Conservation (phyloP, 2,888 invertebrate species). For the Tholera decimalis region DNA sequence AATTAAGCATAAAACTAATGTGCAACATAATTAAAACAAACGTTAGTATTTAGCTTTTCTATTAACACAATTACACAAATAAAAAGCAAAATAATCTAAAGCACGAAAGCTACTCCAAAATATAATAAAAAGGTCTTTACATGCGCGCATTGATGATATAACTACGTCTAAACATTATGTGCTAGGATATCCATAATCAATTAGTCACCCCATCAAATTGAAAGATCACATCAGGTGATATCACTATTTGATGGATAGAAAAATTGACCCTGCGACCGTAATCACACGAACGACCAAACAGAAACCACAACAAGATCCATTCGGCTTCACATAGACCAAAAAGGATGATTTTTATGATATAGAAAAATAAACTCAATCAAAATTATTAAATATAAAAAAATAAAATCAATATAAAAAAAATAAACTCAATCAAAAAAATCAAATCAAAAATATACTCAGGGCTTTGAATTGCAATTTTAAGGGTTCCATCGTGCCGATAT, state of each 20-base stretch:
- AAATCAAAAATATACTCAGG: too few relatives aligned
- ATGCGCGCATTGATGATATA: slow-evolving; percentile 39
- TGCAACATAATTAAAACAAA: slow-evolving; percentile 48
- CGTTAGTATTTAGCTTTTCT: slow-evolving; percentile 39
- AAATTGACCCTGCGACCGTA: slow-evolving; percentile 88
- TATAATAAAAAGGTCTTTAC: slow-evolving; percentile 23
- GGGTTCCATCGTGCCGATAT: too few relatives aligned
- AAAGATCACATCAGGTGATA: slow-evolving; percentile 61
- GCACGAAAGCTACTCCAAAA: slow-evolving; percentile 40
- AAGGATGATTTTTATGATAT: background rate
- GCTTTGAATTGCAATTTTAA: background rate
- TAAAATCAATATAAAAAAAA: too few relatives aligned
- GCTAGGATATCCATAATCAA: slow-evolving; percentile 89
- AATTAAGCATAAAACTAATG: slow-evolving; percentile 34
- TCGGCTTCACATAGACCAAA: slow-evolving; percentile 1
- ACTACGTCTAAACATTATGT: slow-evolving; percentile 72
- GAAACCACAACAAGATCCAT: slow-evolving; percentile 75
- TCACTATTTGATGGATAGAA: slow-evolving; percentile 84
- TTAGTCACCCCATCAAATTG: slow-evolving; percentile 85
- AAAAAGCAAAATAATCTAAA: slow-evolving; percentile 47
- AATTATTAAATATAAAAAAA: too few relatives aligned
- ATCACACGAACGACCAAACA: slow-evolving; percentile 83
- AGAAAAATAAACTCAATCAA: background rate
- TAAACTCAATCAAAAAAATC: too few relatives aligned
- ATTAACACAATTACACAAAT: slow-evolving; percentile 27